These are phyloP conservation scores for Leptodactylus fuscus DNA, from an alignment of 2,113 vertebrate species.

Conservation along the genomic window DNA sequence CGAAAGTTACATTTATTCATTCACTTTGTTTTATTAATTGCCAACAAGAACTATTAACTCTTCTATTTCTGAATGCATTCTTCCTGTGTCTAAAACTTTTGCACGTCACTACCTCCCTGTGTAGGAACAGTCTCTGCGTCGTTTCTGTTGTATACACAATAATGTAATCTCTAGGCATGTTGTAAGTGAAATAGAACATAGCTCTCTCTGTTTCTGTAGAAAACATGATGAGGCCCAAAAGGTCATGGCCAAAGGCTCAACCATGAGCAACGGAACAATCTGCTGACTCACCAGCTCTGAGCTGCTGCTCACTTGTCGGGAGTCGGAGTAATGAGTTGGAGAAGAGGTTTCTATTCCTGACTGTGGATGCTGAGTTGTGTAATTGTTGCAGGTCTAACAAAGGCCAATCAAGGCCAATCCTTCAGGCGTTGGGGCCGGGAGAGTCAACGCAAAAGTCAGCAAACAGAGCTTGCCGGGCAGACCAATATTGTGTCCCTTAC, in stretches of 20 bases:
- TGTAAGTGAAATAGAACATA: background rate
- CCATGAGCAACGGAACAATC: background rate
- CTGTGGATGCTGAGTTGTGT: conserved; percentile 1
- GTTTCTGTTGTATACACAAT: background rate
- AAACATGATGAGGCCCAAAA: background rate
- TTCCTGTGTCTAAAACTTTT: too few species aligned
- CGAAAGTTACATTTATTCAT: too few species aligned
- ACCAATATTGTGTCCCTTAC: conserved; percentile 27
- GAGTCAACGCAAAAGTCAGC: conserved; percentile 9
- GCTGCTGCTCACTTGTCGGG: background rate
- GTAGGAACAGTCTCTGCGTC: too few species aligned
- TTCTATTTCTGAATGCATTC: too few species aligned
- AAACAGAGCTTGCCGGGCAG: conserved; percentile 17
- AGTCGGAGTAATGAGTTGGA: background rate
- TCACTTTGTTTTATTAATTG: too few species aligned
- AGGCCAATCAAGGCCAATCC: conserved; percentile 30
- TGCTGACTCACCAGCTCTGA: background rate
- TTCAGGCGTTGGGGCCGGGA: background rate
- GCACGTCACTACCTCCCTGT: too few species aligned
- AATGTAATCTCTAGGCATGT: background rate
- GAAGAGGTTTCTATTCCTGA: background rate
- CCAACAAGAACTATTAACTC: too few species aligned
- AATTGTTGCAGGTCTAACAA: conserved; percentile 36
- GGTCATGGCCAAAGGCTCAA: background rate
- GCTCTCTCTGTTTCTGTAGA: background rate